Evolutionary conservation across 2,797 vertebrate species (phyloP).

Genomic region (Urophycis tenuis): DNA sequence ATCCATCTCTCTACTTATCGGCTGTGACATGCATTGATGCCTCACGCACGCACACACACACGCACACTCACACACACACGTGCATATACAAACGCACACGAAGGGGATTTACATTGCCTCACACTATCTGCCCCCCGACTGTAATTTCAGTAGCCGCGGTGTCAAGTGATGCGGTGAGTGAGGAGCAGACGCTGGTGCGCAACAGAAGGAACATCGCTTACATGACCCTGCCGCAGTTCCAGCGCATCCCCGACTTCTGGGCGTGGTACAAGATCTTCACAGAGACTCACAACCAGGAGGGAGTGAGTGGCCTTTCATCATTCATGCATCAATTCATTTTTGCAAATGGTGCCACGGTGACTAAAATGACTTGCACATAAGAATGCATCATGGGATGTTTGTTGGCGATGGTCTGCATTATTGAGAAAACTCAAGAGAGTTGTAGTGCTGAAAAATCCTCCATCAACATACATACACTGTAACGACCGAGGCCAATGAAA

Average conservation of each 20-base stretch:
- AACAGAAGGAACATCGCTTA: slow-evolving; percentile 59
- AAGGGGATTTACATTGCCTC: background rate
- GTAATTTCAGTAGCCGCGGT: slow-evolving; percentile 31
- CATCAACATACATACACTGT: background rate
- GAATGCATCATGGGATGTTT: too few relatives aligned
- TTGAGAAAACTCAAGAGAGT: background rate
- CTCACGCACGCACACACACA: background rate
- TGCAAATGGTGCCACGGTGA: background rate
- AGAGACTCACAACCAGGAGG: slow-evolving; percentile 73
- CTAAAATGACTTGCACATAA: too few relatives aligned
- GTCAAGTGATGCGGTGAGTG: slow-evolving; percentile 44
- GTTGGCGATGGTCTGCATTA: too few relatives aligned
- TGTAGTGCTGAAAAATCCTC: background rate
- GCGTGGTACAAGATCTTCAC: slow-evolving; percentile 75
- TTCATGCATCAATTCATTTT: background rate
- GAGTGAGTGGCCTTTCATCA: slow-evolving; percentile 66
- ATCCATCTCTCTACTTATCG: background rate
- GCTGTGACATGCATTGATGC: background rate
- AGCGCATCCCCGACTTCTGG: slow-evolving; percentile 74
- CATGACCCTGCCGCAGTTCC: slow-evolving; percentile 55
- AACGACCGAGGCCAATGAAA: background rate
- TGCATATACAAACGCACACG: background rate
- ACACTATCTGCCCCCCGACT: background rate
- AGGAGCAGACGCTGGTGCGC: slow-evolving; percentile 58
- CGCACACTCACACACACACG: background rate